A percentile compares a stretch with the other conserved stretches of the same genome.
Conservation (phyloP, 2,113 vertebrate species). For the Brachyistius frenatus region DNA sequence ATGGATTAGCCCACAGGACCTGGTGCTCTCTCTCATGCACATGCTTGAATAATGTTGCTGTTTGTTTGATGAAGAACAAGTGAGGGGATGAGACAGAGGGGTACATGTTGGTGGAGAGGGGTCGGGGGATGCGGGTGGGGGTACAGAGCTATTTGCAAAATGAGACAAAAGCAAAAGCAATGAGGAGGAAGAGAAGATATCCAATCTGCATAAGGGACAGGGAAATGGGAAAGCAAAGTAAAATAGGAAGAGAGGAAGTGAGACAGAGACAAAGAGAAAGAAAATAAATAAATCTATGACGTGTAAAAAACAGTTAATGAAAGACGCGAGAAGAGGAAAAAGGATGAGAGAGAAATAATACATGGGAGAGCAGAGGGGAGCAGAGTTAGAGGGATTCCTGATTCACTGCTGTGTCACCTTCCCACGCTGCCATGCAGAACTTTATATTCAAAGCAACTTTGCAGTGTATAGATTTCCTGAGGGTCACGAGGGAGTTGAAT, state of each 20-base stretch:
- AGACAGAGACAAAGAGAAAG: no score
- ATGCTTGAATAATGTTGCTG: conserved; percentile 67
- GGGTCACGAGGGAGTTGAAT: not conserved
- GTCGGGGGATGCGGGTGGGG: not conserved
- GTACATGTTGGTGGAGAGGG: conserved; percentile 13
- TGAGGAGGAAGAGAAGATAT: conserved; percentile 1
- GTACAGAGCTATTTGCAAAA: conserved; percentile 21
- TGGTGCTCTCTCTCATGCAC: conserved; percentile 32
- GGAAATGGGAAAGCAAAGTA: not conserved
- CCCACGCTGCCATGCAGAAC: not conserved
- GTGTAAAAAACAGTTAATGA: not conserved
- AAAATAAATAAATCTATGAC: not conserved
- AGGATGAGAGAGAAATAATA: not conserved
- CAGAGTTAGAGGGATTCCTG: not conserved
- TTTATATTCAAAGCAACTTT: not conserved
- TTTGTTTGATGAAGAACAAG: conserved; percentile 70
- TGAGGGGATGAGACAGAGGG: conserved; percentile 34
- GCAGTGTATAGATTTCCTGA: not conserved
- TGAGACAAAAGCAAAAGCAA: conserved; percentile 33
- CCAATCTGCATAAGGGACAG: conserved; percentile 12
- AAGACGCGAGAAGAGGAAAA: not conserved
- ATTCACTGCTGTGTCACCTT: not conserved
- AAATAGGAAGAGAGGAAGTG: conserved; percentile 1
- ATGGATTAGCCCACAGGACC: conserved; percentile 51
- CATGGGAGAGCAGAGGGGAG: not conserved